Percentiles rank a stretch among this genome's conserved stretches.
Evolutionary conservation across 2,888 invertebrate species (phyloP).

Genomic region (Cheilosia scutellata): DNA sequence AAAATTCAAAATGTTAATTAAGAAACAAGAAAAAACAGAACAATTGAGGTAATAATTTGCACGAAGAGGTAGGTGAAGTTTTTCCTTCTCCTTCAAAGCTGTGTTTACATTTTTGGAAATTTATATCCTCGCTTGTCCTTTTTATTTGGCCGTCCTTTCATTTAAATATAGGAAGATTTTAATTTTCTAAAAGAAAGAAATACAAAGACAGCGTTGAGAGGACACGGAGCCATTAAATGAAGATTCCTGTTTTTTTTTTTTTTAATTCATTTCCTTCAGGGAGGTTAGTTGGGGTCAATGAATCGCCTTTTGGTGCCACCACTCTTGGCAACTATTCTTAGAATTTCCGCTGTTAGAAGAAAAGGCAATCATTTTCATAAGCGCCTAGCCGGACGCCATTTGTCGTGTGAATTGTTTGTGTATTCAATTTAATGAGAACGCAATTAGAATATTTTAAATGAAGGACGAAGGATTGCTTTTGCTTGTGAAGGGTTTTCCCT

Average conservation of each 20-base stretch:
- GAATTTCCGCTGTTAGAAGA: constrained; percentile 13
- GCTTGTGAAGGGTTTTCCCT: constrained; percentile 18
- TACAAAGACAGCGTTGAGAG: not conserved
- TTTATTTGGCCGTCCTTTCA: not conserved
- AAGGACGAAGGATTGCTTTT: constrained; percentile 36
- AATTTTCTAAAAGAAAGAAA: constrained; percentile 25
- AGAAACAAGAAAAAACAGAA: constrained; percentile 42
- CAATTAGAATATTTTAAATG: constrained; percentile 45
- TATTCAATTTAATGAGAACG: constrained; percentile 57
- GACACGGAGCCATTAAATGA: not conserved
- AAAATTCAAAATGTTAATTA: constrained; percentile 62
- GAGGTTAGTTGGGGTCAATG: constrained; percentile 5
- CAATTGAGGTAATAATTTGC: constrained; percentile 49
- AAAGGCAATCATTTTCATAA: constrained; percentile 56
- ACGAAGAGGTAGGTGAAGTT: constrained; percentile 18
- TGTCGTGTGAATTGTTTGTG: constrained; percentile 42
- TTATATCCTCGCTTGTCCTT: constrained; percentile 49
- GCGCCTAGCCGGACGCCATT: constrained; percentile 39
- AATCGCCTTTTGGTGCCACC: constrained; percentile 35
- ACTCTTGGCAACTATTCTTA: constrained; percentile 40
- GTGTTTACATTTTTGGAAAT: constrained; percentile 53
- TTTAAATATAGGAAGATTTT: constrained; percentile 3
- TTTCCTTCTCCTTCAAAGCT: not conserved
- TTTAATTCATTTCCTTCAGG: constrained; percentile 1
- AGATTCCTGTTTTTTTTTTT: not conserved